Evolutionary conservation across 2,113 vertebrate genomes (phyloP).

Genomic region (Xenopus laevis): DNA sequence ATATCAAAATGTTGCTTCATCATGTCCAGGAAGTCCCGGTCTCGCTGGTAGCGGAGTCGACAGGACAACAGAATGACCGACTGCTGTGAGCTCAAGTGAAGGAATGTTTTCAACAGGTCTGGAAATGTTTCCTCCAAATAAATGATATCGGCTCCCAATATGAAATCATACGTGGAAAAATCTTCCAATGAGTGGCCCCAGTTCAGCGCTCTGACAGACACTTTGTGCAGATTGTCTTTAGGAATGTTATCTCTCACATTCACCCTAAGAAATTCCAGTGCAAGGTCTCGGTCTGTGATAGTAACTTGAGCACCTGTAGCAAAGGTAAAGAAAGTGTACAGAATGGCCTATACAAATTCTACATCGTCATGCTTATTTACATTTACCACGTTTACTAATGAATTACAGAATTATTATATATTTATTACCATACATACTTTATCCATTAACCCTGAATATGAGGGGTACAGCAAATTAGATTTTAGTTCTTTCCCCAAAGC

Average conservation of each 20-base stretch:
- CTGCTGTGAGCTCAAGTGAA: conserved; percentile 72
- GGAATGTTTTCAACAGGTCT: conserved; percentile 78
- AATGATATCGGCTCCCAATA: conserved; percentile 91
- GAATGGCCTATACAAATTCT: no score
- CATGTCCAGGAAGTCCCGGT: conserved; percentile 79
- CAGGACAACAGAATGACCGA: conserved; percentile 80
- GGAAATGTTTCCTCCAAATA: conserved; percentile 91
- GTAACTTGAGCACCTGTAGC: conserved; percentile 81
- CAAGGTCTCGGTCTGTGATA: conserved; percentile 82
- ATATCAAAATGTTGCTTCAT: conserved; percentile 70
- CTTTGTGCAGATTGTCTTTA: conserved; percentile 56
- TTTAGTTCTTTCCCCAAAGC: no score
- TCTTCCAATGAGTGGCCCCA: conserved; percentile 79
- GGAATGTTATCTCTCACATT: conserved; percentile 86
- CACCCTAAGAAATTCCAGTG: conserved; percentile 78
- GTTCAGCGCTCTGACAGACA: conserved; percentile 77
- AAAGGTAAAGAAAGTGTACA: neutral
- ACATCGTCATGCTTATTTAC: no score
- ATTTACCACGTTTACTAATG: no score
- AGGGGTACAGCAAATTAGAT: no score
- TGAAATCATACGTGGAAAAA: conserved; percentile 77
- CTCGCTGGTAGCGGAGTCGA: conserved; percentile 87
- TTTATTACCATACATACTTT: no score
- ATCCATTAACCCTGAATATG: no score
- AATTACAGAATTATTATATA: no score